phyloP scores from a whole-genome alignment of 2,888 invertebrate species.

The Drymonia ruficornis region DNA sequence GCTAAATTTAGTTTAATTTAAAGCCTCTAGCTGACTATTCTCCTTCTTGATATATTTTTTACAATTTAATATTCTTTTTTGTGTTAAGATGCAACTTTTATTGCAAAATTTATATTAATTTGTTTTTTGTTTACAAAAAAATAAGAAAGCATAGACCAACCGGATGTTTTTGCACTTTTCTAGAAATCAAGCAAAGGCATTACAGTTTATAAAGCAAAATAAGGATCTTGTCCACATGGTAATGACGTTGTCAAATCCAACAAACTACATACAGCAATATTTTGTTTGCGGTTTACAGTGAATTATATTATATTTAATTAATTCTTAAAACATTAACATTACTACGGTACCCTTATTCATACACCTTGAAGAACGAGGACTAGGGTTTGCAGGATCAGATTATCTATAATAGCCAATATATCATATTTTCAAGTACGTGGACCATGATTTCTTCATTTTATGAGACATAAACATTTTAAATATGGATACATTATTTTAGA shows the following conservation, averaged over 20 bases:
- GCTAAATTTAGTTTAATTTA: neutral
- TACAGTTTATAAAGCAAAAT: too few species aligned
- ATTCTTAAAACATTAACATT: neutral
- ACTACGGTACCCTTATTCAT: neutral
- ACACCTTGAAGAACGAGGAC: neutral
- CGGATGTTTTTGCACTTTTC: too few species aligned
- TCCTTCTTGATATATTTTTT: neutral
- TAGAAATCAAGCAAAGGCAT: too few species aligned
- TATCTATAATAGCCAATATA: neutral
- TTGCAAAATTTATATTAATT: too few species aligned
- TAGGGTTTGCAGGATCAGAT: neutral
- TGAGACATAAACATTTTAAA: neutral
- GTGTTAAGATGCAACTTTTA: neutral
- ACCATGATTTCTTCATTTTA: neutral
- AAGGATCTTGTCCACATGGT: constrained; percentile 17
- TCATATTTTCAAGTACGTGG: neutral
- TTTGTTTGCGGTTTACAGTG: neutral
- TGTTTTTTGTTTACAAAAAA: too few species aligned
- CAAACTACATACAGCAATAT: neutral
- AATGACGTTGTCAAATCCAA: constrained; percentile 17
- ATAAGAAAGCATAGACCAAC: too few species aligned
- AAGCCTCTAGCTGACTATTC: neutral
- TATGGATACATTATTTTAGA: too few species aligned
- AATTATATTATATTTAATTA: neutral
- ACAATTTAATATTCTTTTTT: neutral